Percentiles rank a stretch among this genome's conserved stretches.
Conservation (phyloP, 2,113 vertebrate genomes). For the Gallinago jamesoni region DNA sequence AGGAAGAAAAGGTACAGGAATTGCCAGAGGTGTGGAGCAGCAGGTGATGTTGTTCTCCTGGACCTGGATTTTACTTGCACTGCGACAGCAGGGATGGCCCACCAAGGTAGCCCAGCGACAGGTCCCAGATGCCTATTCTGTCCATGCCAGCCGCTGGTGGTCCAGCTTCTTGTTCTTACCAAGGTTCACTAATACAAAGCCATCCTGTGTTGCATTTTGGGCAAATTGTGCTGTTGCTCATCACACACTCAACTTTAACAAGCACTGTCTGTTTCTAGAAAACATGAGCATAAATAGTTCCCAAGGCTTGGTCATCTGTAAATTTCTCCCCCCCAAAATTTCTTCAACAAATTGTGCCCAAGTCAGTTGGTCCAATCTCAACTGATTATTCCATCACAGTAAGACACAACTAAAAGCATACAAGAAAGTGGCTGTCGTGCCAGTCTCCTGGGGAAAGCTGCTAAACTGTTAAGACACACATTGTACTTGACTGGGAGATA, state of each 20-base stretch:
- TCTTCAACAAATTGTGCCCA: background rate
- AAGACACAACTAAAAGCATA: background rate
- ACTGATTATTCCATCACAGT: background rate
- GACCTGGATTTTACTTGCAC: background rate
- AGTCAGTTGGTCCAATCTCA: background rate
- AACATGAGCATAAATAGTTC: background rate
- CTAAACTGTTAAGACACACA: background rate
- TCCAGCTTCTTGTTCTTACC: background rate
- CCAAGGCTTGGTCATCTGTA: background rate
- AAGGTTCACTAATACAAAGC: background rate
- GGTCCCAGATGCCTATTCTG: background rate
- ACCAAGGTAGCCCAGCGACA: background rate
- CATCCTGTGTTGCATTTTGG: background rate
- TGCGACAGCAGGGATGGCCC: background rate
- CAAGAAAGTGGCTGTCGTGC: background rate
- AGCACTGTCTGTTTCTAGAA: background rate
- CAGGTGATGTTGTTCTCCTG: background rate
- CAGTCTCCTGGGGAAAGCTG: background rate
- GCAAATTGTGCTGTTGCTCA: background rate
- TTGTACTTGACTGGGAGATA: background rate
- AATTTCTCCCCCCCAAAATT: background rate
- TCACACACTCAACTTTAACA: background rate
- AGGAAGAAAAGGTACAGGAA: accelerated
- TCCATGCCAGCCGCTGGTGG: background rate
- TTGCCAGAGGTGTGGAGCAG: background rate